phyloP scores from a whole-genome alignment of 2,888 invertebrate species.

The Phragmatobia fuliginosa region DNA sequence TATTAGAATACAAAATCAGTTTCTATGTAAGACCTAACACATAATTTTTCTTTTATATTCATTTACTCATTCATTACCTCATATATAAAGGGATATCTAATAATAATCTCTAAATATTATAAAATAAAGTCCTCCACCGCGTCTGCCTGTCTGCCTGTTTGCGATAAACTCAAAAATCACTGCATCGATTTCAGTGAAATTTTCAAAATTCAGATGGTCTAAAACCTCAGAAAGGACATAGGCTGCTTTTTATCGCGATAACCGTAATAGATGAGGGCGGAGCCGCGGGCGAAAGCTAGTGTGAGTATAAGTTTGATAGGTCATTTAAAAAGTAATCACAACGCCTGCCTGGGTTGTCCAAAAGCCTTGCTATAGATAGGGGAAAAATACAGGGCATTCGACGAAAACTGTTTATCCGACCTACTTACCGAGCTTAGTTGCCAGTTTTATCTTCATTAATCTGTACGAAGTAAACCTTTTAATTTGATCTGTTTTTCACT shows the following conservation, averaged over 20 bases:
- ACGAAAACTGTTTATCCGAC: constrained; percentile 50
- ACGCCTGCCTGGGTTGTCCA: constrained; percentile 33
- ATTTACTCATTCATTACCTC: too few species aligned
- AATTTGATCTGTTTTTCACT: constrained; percentile 20
- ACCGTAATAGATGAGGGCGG: too few species aligned
- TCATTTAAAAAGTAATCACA: constrained; percentile 25
- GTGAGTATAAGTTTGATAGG: background rate
- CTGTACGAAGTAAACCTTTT: constrained; percentile 29
- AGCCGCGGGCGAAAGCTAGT: too few species aligned
- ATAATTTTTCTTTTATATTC: background rate
- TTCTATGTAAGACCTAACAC: background rate
- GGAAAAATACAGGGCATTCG: constrained; percentile 40
- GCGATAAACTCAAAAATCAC: too few species aligned
- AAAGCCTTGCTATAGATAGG: constrained; percentile 26
- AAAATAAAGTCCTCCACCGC: too few species aligned
- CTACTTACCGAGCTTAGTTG: constrained; percentile 41
- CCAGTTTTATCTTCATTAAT: constrained; percentile 50
- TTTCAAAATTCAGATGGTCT: too few species aligned
- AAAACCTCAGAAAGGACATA: too few species aligned
- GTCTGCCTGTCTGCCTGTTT: too few species aligned
- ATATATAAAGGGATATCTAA: background rate
- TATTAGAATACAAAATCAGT: background rate
- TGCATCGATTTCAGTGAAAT: too few species aligned
- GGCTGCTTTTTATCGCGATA: too few species aligned
- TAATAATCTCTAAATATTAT: too few species aligned